Percentiles rank a stretch among this genome's conserved stretches.
Evolutionary conservation across 2,113 vertebrate genomes (phyloP).

Genomic region (Synchiropus splendidus): DNA sequence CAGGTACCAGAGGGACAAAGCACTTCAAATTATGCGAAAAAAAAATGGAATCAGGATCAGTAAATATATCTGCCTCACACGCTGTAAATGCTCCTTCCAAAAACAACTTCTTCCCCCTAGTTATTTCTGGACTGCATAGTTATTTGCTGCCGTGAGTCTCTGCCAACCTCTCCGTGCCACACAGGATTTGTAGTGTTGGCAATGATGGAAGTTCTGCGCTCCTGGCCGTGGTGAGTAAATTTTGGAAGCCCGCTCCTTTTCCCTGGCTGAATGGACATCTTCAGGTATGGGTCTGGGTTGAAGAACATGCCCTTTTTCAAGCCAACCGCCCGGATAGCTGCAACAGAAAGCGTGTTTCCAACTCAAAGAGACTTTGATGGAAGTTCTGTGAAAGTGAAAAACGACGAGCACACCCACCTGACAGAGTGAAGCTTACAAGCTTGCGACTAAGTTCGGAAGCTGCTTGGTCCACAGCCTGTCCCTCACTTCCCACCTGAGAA

Average conservation of each 20-base stretch:
- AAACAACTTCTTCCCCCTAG: too few species aligned
- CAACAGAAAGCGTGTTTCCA: not conserved
- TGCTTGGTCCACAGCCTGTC: slow-evolving; percentile 73
- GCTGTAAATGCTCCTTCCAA: too few species aligned
- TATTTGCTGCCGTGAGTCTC: not conserved
- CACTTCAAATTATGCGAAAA: too few species aligned
- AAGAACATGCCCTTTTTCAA: slow-evolving; percentile 99
- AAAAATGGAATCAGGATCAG: too few species aligned
- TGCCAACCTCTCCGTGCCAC: slow-evolving; percentile 87
- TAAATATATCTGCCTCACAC: too few species aligned
- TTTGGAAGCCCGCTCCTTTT: slow-evolving; percentile 87
- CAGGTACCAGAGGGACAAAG: too few species aligned
- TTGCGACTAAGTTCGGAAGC: slow-evolving; percentile 77
- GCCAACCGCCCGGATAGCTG: slow-evolving; percentile 85
- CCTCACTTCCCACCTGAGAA: slow-evolving; percentile 71
- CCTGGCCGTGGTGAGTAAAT: slow-evolving; percentile 91
- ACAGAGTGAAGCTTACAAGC: slow-evolving; percentile 89
- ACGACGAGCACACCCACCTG: slow-evolving; percentile 68
- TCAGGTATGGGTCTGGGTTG: slow-evolving; percentile 94
- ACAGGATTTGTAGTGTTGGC: slow-evolving; percentile 90
- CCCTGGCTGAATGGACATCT: slow-evolving; percentile 94
- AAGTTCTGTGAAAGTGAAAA: not conserved
- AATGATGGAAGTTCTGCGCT: slow-evolving; percentile 84
- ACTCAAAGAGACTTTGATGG: not conserved
- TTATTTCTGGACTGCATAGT: not conserved